These are phyloP conservation scores for Lepus townsendii DNA, from an alignment of 2,797 vertebrate species.

Conservation along the genomic window DNA sequence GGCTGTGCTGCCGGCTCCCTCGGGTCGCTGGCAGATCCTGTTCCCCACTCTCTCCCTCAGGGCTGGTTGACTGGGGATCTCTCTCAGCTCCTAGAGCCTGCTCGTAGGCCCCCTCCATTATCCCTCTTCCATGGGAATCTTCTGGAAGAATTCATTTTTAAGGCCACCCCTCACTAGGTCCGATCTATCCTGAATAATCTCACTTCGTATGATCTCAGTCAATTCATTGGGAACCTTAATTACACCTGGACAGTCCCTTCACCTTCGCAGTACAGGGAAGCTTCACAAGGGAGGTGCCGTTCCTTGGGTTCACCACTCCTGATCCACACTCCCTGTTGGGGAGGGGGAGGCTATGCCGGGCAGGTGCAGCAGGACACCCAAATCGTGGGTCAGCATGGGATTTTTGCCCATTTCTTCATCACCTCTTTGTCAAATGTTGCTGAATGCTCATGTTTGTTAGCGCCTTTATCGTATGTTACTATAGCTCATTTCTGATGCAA, in stretches of 20 bases:
- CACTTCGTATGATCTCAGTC: not conserved
- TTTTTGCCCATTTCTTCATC: too few species aligned
- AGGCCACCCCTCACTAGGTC: not conserved
- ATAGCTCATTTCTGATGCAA: not conserved
- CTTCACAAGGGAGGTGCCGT: accelerated
- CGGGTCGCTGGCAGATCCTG: accelerated
- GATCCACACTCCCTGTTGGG: not conserved
- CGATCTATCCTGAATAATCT: not conserved
- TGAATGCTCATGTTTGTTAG: too few species aligned
- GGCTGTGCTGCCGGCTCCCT: not conserved
- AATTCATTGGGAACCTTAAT: not conserved
- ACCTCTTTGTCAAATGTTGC: not conserved
- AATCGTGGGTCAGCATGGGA: not conserved
- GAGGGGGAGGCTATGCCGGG: accelerated
- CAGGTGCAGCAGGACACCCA: accelerated
- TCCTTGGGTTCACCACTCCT: accelerated
- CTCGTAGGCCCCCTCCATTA: accelerated
- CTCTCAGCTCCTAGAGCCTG: too few species aligned
- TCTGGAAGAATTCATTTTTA: not conserved
- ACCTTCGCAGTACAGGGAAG: not conserved
- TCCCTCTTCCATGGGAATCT: not conserved
- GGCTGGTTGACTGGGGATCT: accelerated
- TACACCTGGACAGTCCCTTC: not conserved
- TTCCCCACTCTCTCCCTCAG: too few species aligned
- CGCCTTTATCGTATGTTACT: too few species aligned